phyloP scores from a whole-genome alignment of 2,797 vertebrate species.

The Fistularia commersonii region DNA sequence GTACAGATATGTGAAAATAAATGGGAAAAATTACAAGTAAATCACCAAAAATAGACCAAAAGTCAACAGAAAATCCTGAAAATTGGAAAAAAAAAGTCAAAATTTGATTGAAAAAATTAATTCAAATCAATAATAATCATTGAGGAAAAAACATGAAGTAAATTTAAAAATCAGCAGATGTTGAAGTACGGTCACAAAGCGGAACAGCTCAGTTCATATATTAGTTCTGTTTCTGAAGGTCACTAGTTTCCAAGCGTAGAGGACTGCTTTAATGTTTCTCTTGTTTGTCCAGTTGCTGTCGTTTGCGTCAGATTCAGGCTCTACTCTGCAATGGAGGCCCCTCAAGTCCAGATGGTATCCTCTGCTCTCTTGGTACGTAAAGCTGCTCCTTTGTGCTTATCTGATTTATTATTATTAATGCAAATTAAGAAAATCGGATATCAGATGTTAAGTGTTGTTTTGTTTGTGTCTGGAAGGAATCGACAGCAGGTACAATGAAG shows the following conservation, averaged over 20 bases:
- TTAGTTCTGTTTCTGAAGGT: background rate
- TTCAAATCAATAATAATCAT: too few species aligned
- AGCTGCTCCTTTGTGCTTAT: background rate
- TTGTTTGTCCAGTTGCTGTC: constrained; percentile 79
- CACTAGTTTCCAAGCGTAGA: too few species aligned
- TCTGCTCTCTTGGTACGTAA: constrained; percentile 90
- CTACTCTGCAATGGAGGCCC: constrained; percentile 77
- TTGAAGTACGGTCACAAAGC: too few species aligned
- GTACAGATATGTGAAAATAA: too few species aligned
- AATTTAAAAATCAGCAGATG: too few species aligned
- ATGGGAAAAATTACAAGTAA: too few species aligned
- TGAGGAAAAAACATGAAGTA: too few species aligned
- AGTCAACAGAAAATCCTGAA: too few species aligned
- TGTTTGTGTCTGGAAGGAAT: constrained; percentile 76
- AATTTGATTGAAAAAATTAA: too few species aligned
- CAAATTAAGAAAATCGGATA: background rate
- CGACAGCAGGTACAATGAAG: constrained; percentile 95
- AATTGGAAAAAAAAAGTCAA: too few species aligned
- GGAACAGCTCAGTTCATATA: too few species aligned
- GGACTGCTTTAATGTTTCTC: background rate
- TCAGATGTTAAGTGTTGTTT: background rate
- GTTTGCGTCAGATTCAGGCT: constrained; percentile 86
- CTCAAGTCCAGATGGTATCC: constrained; percentile 84
- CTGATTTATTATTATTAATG: background rate
- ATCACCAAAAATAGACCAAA: too few species aligned